Conservation (phyloP, 64 coral and sea anemone genomes). For the Dendrophyllia cribrosa region DNA sequence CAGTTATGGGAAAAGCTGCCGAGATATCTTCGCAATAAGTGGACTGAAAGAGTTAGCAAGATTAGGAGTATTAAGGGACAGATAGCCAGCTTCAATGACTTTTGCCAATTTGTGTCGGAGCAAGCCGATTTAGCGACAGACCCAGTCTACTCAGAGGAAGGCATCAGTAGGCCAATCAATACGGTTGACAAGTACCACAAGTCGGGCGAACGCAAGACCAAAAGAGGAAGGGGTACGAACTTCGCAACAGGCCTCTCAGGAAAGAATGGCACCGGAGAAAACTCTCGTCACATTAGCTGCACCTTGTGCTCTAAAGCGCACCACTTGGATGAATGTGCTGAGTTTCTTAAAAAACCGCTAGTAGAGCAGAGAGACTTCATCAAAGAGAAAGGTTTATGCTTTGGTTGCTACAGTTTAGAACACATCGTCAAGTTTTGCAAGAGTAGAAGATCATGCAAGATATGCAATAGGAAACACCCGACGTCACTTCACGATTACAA, state of each 20-base stretch:
- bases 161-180: not conserved
- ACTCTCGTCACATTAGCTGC: not conserved
- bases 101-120: constrained; percentile 59
- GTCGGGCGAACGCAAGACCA: too few relatives aligned
- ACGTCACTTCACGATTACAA: constrained; percentile 30
- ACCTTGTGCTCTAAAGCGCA: constrained; percentile 58
- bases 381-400: constrained; percentile 61
- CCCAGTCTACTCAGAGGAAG: constrained; percentile 61
- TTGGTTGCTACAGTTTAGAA: constrained; percentile 40
- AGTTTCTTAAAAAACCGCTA: constrained; percentile 64
- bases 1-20: constrained; percentile 76
- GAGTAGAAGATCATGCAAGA: too few relatives aligned
- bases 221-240: too few relatives aligned
- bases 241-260: too few relatives aligned
- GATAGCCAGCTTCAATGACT: constrained; percentile 69
- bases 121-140: constrained; percentile 79
- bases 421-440: constrained; percentile 50
- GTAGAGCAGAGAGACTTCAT: constrained; percentile 46
- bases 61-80: constrained; percentile 30
- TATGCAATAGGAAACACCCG: constrained; percentile 38
- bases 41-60: constrained; percentile 62
- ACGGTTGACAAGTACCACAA: too few relatives aligned
- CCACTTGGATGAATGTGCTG: constrained; percentile 61
- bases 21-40: constrained; percentile 61
- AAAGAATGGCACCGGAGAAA: too few relatives aligned